phyloP scores from a whole-genome alignment of 1,140 invertebrate genomes.

The Microplitis demolitor region DNA sequence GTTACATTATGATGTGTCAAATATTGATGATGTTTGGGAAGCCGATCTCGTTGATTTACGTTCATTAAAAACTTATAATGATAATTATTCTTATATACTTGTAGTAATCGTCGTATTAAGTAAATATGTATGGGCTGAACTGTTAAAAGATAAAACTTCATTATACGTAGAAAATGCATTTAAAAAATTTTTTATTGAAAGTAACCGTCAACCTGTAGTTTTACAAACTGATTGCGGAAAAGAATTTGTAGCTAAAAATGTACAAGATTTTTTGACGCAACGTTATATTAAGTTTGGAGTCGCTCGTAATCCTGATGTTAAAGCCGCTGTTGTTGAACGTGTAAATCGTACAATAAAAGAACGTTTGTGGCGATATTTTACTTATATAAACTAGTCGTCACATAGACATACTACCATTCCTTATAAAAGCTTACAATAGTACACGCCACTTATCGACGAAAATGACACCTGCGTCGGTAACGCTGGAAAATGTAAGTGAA shows the following conservation, averaged over 20 bases:
- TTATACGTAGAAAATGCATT: constrained; percentile 15
- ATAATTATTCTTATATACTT: constrained; percentile 44
- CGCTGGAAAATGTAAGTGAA: too few relatives aligned
- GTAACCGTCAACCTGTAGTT: not conserved
- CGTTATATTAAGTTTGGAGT: not conserved
- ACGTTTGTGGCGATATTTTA: too few relatives aligned
- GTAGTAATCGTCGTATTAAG: constrained; percentile 51
- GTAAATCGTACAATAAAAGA: too few relatives aligned
- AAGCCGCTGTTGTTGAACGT: too few relatives aligned
- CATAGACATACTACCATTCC: too few relatives aligned
- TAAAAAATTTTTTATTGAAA: constrained; percentile 7
- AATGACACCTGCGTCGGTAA: too few relatives aligned
- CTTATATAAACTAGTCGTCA: too few relatives aligned
- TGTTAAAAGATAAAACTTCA: constrained; percentile 45
- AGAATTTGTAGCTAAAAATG: not conserved
- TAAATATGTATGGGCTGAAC: constrained; percentile 47
- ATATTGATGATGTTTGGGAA: constrained; percentile 52
- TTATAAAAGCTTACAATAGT: too few relatives aligned
- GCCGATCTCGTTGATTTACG: constrained; percentile 49
- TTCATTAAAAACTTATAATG: constrained; percentile 41
- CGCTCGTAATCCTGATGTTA: too few relatives aligned
- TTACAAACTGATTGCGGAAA: not conserved
- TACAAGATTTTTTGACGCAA: not conserved
- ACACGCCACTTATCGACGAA: too few relatives aligned
- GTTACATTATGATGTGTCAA: constrained; percentile 3